phyloP scores from a whole-genome alignment of 2,797 vertebrate genomes.

The Sorex maritimensis region DNA sequence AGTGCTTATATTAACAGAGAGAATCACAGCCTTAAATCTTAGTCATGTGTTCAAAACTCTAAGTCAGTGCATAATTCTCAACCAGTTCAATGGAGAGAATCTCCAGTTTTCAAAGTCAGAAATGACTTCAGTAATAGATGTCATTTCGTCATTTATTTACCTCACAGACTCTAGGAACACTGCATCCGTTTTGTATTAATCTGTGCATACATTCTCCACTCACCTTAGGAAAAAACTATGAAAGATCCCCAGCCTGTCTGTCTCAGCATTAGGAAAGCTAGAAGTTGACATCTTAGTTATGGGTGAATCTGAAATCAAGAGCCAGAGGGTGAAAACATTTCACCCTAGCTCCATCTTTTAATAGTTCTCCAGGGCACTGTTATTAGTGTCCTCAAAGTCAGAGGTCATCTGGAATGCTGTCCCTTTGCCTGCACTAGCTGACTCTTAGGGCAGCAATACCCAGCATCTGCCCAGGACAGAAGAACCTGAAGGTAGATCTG shows the following conservation, averaged over 20 bases:
- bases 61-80: conserved; percentile 28
- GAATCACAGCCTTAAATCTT: neutral
- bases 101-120: conserved; percentile 21
- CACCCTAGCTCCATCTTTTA: neutral
- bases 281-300: neutral
- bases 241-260: neutral
- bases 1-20: neutral
- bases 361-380: neutral
- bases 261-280: neutral
- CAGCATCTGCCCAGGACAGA: neutral
- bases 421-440: neutral
- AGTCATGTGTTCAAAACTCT: neutral
- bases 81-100: neutral
- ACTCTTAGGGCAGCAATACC: neutral
- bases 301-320: conserved; percentile 30
- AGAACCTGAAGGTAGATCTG: neutral
- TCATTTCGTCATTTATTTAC: neutral
- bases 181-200: neutral
- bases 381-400: neutral
- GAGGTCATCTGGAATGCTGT: neutral
- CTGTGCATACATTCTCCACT: too few species aligned
- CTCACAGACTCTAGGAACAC: neutral
- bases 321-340: neutral
- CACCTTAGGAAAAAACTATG: neutral
- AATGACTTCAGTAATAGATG: neutral